Conservation (phyloP, 2,113 vertebrate species). For the Strix uralensis region DNA sequence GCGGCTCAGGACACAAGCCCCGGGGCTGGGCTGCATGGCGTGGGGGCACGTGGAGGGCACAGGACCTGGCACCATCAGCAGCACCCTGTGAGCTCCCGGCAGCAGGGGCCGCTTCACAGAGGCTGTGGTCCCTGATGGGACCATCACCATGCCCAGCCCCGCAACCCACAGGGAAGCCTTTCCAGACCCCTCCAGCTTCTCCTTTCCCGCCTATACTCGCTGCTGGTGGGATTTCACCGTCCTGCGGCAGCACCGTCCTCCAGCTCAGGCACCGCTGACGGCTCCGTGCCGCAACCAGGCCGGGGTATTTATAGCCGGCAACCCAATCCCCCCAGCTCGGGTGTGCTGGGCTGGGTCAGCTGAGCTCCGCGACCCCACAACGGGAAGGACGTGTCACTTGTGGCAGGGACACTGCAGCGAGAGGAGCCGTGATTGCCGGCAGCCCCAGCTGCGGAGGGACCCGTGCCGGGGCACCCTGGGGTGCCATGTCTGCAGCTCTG, state of each 20-base stretch:
- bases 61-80: accelerated
- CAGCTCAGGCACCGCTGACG: background rate
- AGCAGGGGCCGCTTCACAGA: background rate
- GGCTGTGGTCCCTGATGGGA: background rate
- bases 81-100: accelerated
- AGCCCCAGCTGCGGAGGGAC: background rate
- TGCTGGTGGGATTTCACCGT: background rate
- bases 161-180: background rate
- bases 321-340: background rate
- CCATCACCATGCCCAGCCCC: background rate
- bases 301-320: background rate
- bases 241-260: background rate
- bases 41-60: background rate
- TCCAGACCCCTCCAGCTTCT: background rate
- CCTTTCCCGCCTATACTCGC: accelerated
- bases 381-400: background rate
- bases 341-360: background rate
- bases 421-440: background rate
- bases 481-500: accelerated
- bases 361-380: accelerated
- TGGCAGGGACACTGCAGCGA: background rate
- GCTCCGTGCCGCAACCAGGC: accelerated
- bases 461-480: accelerated
- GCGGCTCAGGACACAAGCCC: too few relatives aligned
- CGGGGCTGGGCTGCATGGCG: accelerated